These are phyloP conservation scores for Saccostrea cuccullata DNA, from an alignment of 1,140 invertebrate species.

Conservation along the genomic window DNA sequence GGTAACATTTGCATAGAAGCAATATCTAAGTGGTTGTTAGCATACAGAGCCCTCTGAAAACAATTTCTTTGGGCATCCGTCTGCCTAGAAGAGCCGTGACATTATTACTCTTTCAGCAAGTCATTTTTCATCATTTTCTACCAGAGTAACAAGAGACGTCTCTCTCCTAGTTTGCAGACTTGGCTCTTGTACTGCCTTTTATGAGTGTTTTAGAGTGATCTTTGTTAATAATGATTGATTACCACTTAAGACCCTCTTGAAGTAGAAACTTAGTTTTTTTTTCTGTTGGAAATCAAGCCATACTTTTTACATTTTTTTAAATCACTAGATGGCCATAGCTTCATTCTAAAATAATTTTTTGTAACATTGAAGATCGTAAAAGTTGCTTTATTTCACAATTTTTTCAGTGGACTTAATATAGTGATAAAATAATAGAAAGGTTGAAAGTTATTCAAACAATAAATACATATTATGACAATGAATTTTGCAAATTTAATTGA, in stretches of 20 bases:
- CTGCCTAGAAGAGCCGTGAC: background rate
- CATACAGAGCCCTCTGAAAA: slow-evolving; percentile 20
- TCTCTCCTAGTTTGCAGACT: slow-evolving; percentile 15
- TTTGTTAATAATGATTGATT: slow-evolving; percentile 35
- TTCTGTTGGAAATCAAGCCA: background rate
- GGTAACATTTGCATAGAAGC: slow-evolving; percentile 32
- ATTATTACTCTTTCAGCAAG: slow-evolving; percentile 33
- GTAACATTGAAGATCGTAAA: too few species aligned
- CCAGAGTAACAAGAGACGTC: slow-evolving; percentile 25
- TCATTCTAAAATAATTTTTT: too few species aligned
- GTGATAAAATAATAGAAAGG: too few species aligned
- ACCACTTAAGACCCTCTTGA: slow-evolving; percentile 25
- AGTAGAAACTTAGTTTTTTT: slow-evolving; percentile 12
- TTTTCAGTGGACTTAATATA: too few species aligned
- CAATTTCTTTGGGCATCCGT: background rate
- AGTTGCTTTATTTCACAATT: too few species aligned
- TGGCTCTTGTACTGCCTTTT: slow-evolving; percentile 20
- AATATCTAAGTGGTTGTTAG: slow-evolving; percentile 19
- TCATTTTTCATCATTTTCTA: slow-evolving; percentile 35
- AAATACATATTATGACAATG: too few species aligned
- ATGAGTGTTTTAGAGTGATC: slow-evolving; percentile 30
- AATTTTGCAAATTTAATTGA: too few species aligned
- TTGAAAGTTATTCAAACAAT: too few species aligned
- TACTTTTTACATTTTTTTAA: background rate
- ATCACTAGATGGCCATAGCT: too few species aligned